Evolutionary conservation across 2,113 vertebrate genomes (phyloP).

Genomic region (Syngnathus scovelli): DNA sequence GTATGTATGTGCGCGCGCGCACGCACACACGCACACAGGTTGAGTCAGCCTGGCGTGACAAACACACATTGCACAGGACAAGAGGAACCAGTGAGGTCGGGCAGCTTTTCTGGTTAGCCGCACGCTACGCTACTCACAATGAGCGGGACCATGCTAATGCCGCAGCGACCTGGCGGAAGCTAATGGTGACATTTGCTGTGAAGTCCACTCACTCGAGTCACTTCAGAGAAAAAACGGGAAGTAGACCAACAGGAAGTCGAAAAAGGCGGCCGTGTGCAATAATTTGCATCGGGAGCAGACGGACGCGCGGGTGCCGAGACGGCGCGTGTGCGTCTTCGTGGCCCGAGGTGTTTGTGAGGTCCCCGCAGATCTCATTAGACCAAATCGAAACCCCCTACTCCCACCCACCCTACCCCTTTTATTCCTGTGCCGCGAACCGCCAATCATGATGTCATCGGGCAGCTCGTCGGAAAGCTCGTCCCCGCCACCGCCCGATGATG

Average conservation of each 20-base stretch:
- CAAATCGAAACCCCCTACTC: conserved; percentile 63
- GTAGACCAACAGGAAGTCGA: not conserved
- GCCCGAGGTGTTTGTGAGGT: conserved; percentile 83
- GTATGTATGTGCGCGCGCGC: conserved; percentile 3
- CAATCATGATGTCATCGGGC: conserved; percentile 89
- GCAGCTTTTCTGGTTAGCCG: conserved; percentile 33
- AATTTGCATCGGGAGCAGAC: conserved; percentile 2
- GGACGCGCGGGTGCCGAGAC: conserved; percentile 3
- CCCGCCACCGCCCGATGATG: not conserved
- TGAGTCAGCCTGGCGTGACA: conserved; percentile 62
- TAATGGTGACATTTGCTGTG: not conserved
- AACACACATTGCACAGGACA: conserved; percentile 69
- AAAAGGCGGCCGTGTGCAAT: not conserved
- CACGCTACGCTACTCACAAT: not conserved
- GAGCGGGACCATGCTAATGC: not conserved
- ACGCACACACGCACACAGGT: conserved; percentile 39
- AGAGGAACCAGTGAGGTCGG: conserved; percentile 60
- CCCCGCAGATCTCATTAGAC: conserved; percentile 90
- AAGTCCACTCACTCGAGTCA: too few relatives aligned
- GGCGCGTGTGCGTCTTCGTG: conserved; percentile 45
- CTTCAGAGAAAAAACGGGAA: not conserved
- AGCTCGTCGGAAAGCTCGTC: not conserved
- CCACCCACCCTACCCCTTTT: not conserved
- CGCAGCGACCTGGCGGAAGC: not conserved
- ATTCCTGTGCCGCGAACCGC: conserved; percentile 79